Conservation (phyloP, 2,797 vertebrate species). For the Lacerta agilis region DNA sequence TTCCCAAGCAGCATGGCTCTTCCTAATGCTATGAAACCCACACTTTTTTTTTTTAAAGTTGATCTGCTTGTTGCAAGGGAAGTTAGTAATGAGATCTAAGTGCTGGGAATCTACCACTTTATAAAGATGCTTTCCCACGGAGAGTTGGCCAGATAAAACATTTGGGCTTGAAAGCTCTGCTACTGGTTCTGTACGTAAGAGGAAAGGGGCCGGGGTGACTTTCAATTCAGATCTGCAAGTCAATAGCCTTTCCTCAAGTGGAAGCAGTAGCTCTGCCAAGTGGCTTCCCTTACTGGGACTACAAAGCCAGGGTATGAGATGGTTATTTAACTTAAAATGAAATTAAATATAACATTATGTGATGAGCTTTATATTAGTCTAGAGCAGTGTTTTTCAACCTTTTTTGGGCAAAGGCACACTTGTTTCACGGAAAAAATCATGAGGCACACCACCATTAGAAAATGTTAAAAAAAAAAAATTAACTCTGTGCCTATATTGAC, state of each 20-base stretch:
- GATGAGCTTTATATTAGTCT: slow-evolving; percentile 51
- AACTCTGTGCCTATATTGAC: no score
- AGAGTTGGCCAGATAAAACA: slow-evolving; percentile 30
- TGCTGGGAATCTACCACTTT: background rate
- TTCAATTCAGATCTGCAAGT: slow-evolving; percentile 33
- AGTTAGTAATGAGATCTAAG: background rate
- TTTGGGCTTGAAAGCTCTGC: background rate
- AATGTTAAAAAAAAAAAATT: no score
- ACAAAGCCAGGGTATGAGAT: slow-evolving; percentile 61
- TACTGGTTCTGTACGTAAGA: background rate
- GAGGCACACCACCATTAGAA: no score
- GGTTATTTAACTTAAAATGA: slow-evolving; percentile 45
- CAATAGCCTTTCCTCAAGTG: slow-evolving; percentile 36
- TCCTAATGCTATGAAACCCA: background rate
- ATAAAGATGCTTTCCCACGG: slow-evolving; percentile 26
- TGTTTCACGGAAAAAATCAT: no score
- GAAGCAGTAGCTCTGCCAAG: slow-evolving; percentile 50
- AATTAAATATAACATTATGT: slow-evolving; percentile 62
- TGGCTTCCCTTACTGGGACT: slow-evolving; percentile 50
- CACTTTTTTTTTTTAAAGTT: no score
- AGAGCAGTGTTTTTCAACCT: no score
- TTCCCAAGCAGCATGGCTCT: background rate
- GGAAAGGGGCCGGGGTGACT: fast-evolving
- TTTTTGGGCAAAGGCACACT: no score
- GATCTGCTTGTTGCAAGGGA: background rate